phyloP scores from a whole-genome alignment of 2,888 invertebrate species.

The Drosophila nigricruria region DNA sequence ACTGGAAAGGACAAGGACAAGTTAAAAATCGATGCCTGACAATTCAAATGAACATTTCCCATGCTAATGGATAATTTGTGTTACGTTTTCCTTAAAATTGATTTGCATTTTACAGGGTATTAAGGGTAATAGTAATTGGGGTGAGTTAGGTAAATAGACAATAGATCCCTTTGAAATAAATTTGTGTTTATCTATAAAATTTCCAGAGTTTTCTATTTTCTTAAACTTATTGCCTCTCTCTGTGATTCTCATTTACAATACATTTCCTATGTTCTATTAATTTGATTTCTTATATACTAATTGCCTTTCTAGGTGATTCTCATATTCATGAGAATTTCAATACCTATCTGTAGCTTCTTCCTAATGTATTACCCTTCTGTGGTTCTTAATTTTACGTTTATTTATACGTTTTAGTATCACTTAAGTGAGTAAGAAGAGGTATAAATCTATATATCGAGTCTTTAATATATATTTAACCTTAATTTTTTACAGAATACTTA shows the following conservation, averaged over 20 bases:
- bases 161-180: neutral
- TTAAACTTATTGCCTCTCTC: neutral
- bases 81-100: slow-evolving; percentile 15
- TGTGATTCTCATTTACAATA: neutral
- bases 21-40: slow-evolving; percentile 41
- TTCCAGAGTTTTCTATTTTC: neutral
- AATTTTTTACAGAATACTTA: too few relatives aligned
- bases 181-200: neutral
- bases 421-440: too few relatives aligned
- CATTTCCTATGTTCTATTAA: neutral
- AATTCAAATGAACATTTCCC: slow-evolving; percentile 34
- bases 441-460: too few relatives aligned
- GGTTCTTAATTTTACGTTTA: neutral
- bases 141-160: neutral
- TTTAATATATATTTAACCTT: neutral
- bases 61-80: slow-evolving; percentile 45
- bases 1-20: slow-evolving; percentile 18
- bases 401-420: too few relatives aligned
- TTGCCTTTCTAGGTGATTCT: neutral
- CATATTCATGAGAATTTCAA: neutral
- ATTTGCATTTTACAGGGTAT: slow-evolving; percentile 1
- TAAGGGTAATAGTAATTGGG: neutral
- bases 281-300: neutral
- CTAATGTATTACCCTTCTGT: neutral
- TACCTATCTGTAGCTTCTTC: too few relatives aligned